Evolutionary conservation across 2,797 vertebrate genomes (phyloP).

Genomic region (Crocodylus rhombifer): DNA sequence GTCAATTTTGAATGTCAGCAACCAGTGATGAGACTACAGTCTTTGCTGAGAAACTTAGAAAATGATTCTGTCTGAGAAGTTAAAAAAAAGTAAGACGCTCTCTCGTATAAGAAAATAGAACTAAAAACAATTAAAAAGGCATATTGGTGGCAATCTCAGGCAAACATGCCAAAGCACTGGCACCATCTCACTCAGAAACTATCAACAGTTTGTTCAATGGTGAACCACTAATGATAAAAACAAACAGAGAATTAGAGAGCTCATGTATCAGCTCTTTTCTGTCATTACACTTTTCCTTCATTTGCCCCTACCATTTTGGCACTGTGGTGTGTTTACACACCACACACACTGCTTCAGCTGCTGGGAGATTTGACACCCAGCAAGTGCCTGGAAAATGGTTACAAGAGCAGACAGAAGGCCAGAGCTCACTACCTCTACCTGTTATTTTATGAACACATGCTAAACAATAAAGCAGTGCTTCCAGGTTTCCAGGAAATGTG

Average conservation of each 20-base stretch:
- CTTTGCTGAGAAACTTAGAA: neutral
- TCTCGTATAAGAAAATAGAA: neutral
- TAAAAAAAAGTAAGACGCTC: accelerated
- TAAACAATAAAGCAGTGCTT: neutral
- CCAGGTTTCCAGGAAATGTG: neutral
- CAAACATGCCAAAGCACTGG: neutral
- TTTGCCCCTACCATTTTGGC: neutral
- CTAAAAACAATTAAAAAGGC: neutral
- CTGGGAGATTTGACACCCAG: neutral
- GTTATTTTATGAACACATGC: neutral
- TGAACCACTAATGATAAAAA: neutral
- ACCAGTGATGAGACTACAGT: neutral
- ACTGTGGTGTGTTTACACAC: neutral
- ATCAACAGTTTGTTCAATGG: neutral
- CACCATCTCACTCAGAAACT: neutral
- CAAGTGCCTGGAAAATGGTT: accelerated
- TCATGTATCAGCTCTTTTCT: neutral
- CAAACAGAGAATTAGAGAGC: neutral
- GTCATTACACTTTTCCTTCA: neutral
- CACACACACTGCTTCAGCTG: neutral
- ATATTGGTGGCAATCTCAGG: neutral
- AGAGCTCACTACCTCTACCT: neutral
- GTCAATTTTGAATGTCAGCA: constrained; percentile 23
- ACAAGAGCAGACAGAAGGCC: neutral
- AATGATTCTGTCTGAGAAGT: neutral